Evolutionary conservation across 2,888 invertebrate genomes (phyloP).

Genomic region (Didymodactylos carnosus): DNA sequence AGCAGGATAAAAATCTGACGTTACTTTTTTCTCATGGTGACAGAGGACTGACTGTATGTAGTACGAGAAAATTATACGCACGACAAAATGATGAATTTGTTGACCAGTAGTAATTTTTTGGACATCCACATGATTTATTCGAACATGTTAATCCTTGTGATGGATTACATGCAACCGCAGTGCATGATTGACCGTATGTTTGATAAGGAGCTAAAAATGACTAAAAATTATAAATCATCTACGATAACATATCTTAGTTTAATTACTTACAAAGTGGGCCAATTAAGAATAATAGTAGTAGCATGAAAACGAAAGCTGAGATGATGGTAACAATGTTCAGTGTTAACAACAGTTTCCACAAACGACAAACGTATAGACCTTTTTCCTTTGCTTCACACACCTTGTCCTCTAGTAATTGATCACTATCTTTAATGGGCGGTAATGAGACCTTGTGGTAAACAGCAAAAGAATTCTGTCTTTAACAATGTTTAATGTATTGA

Average conservation of each 20-base stretch:
- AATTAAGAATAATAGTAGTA: not conserved
- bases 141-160: not conserved
- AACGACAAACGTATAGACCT: not conserved
- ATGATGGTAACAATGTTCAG: not conserved
- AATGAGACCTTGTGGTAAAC: no score
- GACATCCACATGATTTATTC: not conserved
- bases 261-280: not conserved
- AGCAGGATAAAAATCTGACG: no score
- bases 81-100: not conserved
- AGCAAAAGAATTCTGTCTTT: no score
- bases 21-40: no score
- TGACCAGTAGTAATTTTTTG: not conserved
- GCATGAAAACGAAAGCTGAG: not conserved
- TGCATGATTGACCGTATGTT: not conserved
- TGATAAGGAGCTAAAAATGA: not conserved
- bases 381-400: not conserved
- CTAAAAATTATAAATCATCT: not conserved
- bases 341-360: not conserved
- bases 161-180: not conserved
- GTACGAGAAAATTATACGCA: not conserved
- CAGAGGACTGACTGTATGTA: no score
- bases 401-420: not conserved
- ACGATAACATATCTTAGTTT: not conserved
- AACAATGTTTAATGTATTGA: no score
- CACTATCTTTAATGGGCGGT: no score